Base-by-base conservation (phyloP, 2,797 vertebrate species). In the Lindbergichthys nudifrons region DNA sequence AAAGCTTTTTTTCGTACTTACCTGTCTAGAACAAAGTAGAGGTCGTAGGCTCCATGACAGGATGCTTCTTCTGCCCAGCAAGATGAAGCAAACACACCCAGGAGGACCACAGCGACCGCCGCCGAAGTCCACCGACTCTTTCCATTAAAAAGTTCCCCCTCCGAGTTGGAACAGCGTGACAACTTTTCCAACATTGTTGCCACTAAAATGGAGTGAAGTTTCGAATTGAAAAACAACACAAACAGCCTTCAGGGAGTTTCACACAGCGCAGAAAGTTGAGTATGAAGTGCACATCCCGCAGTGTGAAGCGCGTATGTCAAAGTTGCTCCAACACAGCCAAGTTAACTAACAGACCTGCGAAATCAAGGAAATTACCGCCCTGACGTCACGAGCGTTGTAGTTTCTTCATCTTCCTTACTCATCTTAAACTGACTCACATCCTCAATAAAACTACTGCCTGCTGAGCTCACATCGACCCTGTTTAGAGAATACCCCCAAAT, bases 21-120 rank as follows among this genome's bases (percentile, higher is more conserved):
- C 97, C 93, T 96, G 94, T 99, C 97, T 48, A 99, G 53, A 15
- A 99, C 96, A 68, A 98, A 98, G 92, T 98, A 98, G 61, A 98
- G 91, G 82, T 99, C 97, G 89, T 97, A 98, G 0, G 96, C 97
- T 78, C 95, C 96, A 63, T 93, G 94, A 76, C 97, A 98, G 11
- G 96, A 95, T 0, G 95, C 92, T 11, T 95, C 90, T 9, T 96
- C 96, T 5, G 93, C 94, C 52, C 75, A 67, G 81, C 71, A 84
- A 0, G 57, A 77, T 56, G 83, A 84, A 1, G 73, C 74, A 0
- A 90, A 19, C 81, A 88, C 1, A 0, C 77, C 81, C 6, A 93
- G 73, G 0, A 93, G 19, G 0, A 90, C 0, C 8, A 72, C 72
- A 0, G 65, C 83, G 0, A 70, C 19, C 8, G 70, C 85, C 8